Evolutionary conservation across 2,888 invertebrate species (phyloP).

Genomic region (Drosophila helvetica): DNA sequence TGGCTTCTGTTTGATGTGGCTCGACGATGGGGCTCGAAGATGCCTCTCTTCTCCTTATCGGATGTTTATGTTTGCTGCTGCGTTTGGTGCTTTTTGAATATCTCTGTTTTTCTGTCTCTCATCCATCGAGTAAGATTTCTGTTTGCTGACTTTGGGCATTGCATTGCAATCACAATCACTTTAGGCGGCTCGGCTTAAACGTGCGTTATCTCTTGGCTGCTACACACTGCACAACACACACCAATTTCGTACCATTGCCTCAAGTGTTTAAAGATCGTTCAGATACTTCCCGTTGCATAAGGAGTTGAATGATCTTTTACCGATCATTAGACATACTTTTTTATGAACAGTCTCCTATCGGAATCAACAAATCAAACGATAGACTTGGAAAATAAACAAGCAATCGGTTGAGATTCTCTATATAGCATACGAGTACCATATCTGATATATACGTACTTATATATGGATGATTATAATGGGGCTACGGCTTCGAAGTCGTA

Average conservation of each 20-base stretch:
- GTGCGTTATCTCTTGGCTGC: conserved; percentile 13
- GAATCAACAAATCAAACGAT: conserved; percentile 46
- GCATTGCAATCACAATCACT: conserved; percentile 62
- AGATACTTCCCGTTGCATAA: not conserved
- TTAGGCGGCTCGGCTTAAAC: conserved; percentile 54
- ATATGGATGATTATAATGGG: conserved; percentile 24
- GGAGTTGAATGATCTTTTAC: not conserved
- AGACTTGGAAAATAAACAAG: conserved; percentile 61
- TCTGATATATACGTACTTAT: not conserved
- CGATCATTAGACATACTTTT: not conserved
- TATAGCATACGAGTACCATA: conserved; percentile 18
- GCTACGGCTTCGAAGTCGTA: not conserved
- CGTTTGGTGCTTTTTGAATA: conserved; percentile 65
- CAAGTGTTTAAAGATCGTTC: not conserved
- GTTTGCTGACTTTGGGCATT: conserved; percentile 60
- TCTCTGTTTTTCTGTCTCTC: conserved; percentile 16
- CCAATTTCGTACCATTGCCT: not conserved
- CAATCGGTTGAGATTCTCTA: conserved; percentile 57
- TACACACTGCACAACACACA: not conserved
- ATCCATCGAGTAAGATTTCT: conserved; percentile 31
- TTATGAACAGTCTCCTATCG: conserved; percentile 35
- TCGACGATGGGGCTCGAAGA: conserved; percentile 16
- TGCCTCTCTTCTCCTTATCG: conserved; percentile 46
- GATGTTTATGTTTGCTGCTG: conserved; percentile 70
- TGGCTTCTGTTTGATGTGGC: conserved; percentile 72